These are phyloP conservation scores for Goniozus legneri DNA, from an alignment of 1,140 invertebrate species.

Conservation along the genomic window DNA sequence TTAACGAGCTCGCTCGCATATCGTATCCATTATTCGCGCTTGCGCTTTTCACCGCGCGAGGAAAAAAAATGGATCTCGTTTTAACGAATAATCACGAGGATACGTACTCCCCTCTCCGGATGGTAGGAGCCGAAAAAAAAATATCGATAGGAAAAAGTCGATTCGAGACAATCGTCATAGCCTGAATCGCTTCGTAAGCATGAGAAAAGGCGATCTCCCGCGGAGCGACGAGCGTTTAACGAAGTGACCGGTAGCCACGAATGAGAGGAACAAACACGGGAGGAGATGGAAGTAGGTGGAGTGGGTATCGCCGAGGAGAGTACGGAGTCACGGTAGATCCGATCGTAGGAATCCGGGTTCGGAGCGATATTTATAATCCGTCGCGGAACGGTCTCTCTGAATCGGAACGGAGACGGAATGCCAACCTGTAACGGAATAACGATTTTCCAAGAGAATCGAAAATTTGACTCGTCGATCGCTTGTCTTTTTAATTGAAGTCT, in stretches of 20 bases:
- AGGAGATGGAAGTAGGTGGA: not conserved
- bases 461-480: constrained; percentile 18
- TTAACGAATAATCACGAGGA: too few relatives aligned
- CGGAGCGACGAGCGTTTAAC: constrained; percentile 5
- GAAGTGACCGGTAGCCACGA: not conserved
- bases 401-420: constrained; percentile 12
- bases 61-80: too few relatives aligned
- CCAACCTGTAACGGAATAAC: constrained; percentile 32
- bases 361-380: constrained; percentile 31
- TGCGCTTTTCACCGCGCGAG: constrained; percentile 20
- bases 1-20: constrained; percentile 29
- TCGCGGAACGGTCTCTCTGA: too few relatives aligned
- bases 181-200: constrained; percentile 10
- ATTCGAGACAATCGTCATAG: not conserved
- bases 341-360: constrained; percentile 29
- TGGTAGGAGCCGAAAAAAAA: too few relatives aligned
- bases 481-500: constrained; percentile 11
- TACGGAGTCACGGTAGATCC: constrained; percentile 35
- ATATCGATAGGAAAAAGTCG: too few relatives aligned
- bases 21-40: constrained; percentile 30
- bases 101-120: too few relatives aligned
- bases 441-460: too few relatives aligned
- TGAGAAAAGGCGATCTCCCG: too few relatives aligned
- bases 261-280: constrained; percentile 8
- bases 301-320: constrained; percentile 8